These are phyloP conservation scores for Drosophila sucinea DNA, from an alignment of 1,140 invertebrate species.

Conservation along the genomic window DNA sequence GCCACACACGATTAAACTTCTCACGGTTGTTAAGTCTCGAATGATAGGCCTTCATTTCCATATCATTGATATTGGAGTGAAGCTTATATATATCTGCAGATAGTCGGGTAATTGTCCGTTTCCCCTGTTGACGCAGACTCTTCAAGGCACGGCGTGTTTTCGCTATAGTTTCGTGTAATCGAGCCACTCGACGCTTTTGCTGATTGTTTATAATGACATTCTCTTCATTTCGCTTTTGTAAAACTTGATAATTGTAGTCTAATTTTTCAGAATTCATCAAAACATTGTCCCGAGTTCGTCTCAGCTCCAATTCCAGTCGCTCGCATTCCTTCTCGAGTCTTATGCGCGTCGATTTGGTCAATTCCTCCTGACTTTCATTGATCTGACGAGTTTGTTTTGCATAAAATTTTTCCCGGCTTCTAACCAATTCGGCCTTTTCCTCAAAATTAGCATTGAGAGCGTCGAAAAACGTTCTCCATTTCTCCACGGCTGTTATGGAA, in stretches of 20 bases:
- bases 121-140: conserved; percentile 67
- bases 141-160: conserved; percentile 44
- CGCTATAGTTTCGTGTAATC: conserved; percentile 86
- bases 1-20: conserved; percentile 85
- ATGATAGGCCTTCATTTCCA: conserved; percentile 87
- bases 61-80: conserved; percentile 86
- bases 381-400: conserved; percentile 86
- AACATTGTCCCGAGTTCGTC: conserved; percentile 89
- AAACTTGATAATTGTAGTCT: conserved; percentile 92
- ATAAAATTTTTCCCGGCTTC: conserved; percentile 85
- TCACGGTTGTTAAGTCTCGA: conserved; percentile 86
- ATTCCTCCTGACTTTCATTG: conserved; percentile 87
- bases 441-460: conserved; percentile 87
- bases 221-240: conserved; percentile 93
- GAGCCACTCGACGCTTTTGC: conserved; percentile 92
- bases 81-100: conserved; percentile 86
- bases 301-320: conserved; percentile 89
- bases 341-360: conserved; percentile 88
- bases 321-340: conserved; percentile 88
- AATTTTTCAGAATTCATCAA: conserved; percentile 93
- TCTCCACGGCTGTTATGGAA: conserved; percentile 85
- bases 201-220: conserved; percentile 92
- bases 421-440: conserved; percentile 83
- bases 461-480: conserved; percentile 88
- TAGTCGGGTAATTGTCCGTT: conserved; percentile 85